Evolutionary conservation across 2,797 vertebrate species (phyloP).

Genomic region (Molossus molossus): DNA sequence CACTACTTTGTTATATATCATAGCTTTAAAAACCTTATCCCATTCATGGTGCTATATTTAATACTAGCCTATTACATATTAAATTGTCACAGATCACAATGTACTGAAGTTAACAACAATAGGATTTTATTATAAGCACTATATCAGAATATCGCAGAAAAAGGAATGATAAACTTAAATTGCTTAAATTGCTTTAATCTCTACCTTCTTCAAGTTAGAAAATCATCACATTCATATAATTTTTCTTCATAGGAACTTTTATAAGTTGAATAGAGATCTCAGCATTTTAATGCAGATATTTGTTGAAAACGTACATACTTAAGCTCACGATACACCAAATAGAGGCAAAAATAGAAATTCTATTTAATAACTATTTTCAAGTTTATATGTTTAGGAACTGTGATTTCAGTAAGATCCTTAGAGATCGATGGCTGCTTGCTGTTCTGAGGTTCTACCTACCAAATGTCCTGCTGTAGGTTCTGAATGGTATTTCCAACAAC

Average conservation of each 20-base stretch:
- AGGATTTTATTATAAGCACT: not conserved
- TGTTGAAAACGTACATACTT: not conserved
- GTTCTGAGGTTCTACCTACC: not conserved
- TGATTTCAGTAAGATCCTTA: not conserved
- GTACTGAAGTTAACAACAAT: not conserved
- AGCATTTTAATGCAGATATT: not conserved
- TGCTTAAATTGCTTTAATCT: not conserved
- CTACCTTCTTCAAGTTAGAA: not conserved
- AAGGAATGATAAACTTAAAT: not conserved
- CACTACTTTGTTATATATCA: not conserved
- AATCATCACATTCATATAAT: not conserved
- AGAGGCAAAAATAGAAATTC: not conserved
- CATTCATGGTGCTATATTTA: not conserved
- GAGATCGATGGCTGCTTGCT: too few species aligned
- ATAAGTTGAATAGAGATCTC: not conserved
- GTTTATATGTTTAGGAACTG: not conserved
- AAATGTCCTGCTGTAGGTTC: too few species aligned
- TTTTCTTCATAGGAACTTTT: not conserved
- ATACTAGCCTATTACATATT: not conserved
- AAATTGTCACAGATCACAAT: not conserved
- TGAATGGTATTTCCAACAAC: not conserved
- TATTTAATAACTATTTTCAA: slow-evolving; percentile 11
- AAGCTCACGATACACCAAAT: not conserved
- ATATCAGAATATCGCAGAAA: not conserved
- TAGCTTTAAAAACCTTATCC: not conserved